Base-by-base conservation (phyloP, 2,888 invertebrate species). In the Tetrapedia diversipes region DNA sequence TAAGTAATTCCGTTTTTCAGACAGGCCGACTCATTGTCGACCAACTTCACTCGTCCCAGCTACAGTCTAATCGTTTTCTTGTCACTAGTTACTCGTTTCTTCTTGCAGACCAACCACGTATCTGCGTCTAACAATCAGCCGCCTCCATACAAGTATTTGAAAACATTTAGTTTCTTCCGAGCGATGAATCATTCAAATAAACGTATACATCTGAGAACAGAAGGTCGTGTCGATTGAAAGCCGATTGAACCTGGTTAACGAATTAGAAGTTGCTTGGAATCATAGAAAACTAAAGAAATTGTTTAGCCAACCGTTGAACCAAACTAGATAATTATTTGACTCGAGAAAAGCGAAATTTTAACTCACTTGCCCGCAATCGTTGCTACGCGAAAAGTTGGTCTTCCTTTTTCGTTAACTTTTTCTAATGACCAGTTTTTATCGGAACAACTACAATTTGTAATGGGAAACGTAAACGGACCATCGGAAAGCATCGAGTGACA, bases 1-100 rank as follows among this genome's bases (percentile, higher is more conserved):
- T 73, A 73, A 77, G 78, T 67, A 77, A 79, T 77, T 56, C 59
- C 72, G 63, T 60, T 77, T 66, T 78, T 77, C 64, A n/a, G 34
- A 8, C 19, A 34, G 34, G 3, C 54, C 53, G 32, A 59, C 66
- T 72, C 74, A 74, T 68, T 51, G 56, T 45, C 63, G 49, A 24
- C 32, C 43, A 16, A 45, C 60, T 57, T 34, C 27, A 8, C 56
- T 53, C 24, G 8, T n/a, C 61, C n/a, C 27, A 14, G 19, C 45
- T n/a, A 24, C 11, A 49, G 32, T 74, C 34, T 68, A 74, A 66
- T 61, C 54, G 47, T 22, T 56, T 56, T 56, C 64, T 56, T 56
- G 39, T 34, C 49, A 22, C 24, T 3, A 22, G 16, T 37, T 24
- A 8, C 16, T 1, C 54, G 10, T 37, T 22, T 27, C 24, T 41